A percentile compares a stretch with the other conserved stretches of the same genome.
phyloP scores from a whole-genome alignment of 2,888 invertebrate genomes.

The Microctonus aethiopoides region DNA sequence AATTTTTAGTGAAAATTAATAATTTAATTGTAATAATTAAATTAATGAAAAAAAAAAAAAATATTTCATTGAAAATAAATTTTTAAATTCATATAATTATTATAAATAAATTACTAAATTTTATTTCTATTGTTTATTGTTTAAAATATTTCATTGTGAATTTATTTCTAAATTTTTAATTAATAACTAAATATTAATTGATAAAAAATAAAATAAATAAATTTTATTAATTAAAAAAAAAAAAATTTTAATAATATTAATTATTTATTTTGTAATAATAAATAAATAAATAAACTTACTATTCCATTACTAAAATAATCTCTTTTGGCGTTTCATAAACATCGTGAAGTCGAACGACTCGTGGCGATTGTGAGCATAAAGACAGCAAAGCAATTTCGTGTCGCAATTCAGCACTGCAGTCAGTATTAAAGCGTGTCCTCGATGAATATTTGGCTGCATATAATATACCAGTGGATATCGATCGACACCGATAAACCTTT shows the following conservation, averaged over 20 bases:
- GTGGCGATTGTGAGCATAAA: slow-evolving; percentile 83
- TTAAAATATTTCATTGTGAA: too few relatives aligned
- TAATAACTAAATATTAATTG: slow-evolving; percentile 5
- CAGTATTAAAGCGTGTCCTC: slow-evolving; percentile 86
- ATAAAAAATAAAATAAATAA: too few relatives aligned
- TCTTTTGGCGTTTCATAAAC: slow-evolving; percentile 74
- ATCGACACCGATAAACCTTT: slow-evolving; percentile 89
- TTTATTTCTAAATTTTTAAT: too few relatives aligned
- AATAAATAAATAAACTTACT: slow-evolving; percentile 71
- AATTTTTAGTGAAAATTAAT: background rate
- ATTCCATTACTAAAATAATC: slow-evolving; percentile 88
- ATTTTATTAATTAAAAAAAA: too few relatives aligned
- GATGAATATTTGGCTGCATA: slow-evolving; percentile 98
- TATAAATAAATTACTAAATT: too few relatives aligned
- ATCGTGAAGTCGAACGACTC: slow-evolving; percentile 92
- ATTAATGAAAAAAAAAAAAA: too few relatives aligned
- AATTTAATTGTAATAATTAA: background rate
- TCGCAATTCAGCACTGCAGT: slow-evolving; percentile 87
- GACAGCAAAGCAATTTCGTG: slow-evolving; percentile 95
- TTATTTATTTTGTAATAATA: slow-evolving; percentile 3
- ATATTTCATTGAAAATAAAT: too few relatives aligned
- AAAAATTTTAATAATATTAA: too few relatives aligned
- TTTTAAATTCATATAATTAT: too few relatives aligned
- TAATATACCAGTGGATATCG: slow-evolving; percentile 85
- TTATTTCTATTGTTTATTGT: too few relatives aligned